phyloP scores from a whole-genome alignment of 1,140 invertebrate genomes.

The Temnothorax nylanderi region DNA sequence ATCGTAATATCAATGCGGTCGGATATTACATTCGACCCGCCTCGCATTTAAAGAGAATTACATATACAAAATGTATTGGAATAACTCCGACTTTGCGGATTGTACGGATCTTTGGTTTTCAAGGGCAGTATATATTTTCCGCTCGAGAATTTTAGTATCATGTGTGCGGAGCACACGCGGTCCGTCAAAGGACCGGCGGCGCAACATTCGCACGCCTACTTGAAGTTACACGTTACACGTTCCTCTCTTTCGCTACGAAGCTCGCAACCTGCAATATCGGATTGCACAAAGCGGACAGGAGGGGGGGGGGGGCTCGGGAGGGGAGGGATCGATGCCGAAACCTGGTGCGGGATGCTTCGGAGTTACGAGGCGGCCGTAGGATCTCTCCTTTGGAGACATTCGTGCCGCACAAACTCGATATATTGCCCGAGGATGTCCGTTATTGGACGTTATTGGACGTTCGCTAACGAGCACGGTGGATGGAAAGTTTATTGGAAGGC shows the following conservation, averaged over 20 bases:
- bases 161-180: conserved; percentile 42
- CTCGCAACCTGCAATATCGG: conserved; percentile 65
- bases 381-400: conserved; percentile 70
- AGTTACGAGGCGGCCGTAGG: conserved; percentile 63
- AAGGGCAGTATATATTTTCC: conserved; percentile 53
- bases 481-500: conserved; percentile 78
- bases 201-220: conserved; percentile 50
- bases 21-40: not conserved
- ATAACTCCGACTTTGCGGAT: conserved; percentile 7
- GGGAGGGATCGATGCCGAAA: conserved; percentile 66
- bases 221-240: conserved; percentile 33
- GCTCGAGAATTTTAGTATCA: conserved; percentile 55
- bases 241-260: conserved; percentile 62
- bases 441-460: conserved; percentile 81
- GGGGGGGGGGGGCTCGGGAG: conserved; percentile 15
- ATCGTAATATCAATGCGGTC: not conserved
- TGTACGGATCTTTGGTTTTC: conserved; percentile 28
- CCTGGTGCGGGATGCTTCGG: conserved; percentile 50
- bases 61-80: not conserved
- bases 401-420: conserved; percentile 69
- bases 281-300: conserved; percentile 63
- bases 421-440: conserved; percentile 73
- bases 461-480: conserved; percentile 77
- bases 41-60: not conserved
- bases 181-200: conserved; percentile 55